Evolutionary conservation across 2,113 vertebrate species (phyloP).

Genomic region (Trematocara unimaculatum): DNA sequence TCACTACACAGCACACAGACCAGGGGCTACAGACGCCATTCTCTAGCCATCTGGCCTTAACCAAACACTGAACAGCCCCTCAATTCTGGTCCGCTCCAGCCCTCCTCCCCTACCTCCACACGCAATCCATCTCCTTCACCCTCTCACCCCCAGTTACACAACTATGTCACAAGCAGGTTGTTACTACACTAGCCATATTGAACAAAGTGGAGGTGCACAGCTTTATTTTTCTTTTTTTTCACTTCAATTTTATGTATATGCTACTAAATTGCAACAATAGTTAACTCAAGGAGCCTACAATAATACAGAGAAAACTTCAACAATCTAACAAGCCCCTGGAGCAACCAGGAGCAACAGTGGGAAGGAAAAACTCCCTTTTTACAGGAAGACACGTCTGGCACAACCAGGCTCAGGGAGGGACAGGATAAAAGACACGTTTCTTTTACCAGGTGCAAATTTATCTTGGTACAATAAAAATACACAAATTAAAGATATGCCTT

Average conservation of each 20-base stretch:
- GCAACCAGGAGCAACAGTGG: not conserved
- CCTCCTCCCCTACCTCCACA: not conserved
- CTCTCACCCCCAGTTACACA: not conserved
- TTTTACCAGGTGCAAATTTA: not conserved
- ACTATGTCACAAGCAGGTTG: not conserved
- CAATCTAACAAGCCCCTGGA: not conserved
- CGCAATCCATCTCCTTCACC: not conserved
- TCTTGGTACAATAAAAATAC: not conserved
- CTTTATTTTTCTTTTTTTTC: not conserved
- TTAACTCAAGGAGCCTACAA: not conserved
- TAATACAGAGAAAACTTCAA: not conserved
- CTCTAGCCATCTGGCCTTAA: constrained; percentile 57
- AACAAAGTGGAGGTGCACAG: not conserved
- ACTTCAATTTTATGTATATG: not conserved
- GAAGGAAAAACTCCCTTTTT: not conserved
- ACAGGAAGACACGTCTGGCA: not conserved
- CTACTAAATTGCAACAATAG: not conserved
- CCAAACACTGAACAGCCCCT: constrained; percentile 35
- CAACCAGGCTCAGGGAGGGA: not conserved
- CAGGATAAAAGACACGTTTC: not conserved
- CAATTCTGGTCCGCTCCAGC: not conserved
- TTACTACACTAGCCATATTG: not conserved
- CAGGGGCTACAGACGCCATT: constrained; percentile 26
- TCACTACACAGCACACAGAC: not conserved
- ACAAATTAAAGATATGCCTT: not conserved